These are phyloP conservation scores for Drosophila aldrichi DNA, from an alignment of 2,888 invertebrate species.

Conservation along the genomic window DNA sequence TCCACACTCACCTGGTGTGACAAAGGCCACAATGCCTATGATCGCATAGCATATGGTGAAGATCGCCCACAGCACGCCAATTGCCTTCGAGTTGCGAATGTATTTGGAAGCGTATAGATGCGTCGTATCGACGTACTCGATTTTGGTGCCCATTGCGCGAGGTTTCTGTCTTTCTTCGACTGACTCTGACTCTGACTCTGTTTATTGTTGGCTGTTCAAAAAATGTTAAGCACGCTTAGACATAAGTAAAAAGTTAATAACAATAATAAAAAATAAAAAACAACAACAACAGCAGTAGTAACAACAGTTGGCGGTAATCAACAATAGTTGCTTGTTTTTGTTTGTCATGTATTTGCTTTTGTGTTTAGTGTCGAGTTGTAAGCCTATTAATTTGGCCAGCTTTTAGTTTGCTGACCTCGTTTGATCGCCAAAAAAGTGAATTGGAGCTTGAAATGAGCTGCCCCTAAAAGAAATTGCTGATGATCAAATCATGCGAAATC, in stretches of 20 bases:
- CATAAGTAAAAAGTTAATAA: constrained; percentile 46
- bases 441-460: constrained; percentile 47
- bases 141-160: constrained; percentile 92
- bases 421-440: constrained; percentile 37
- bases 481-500: constrained; percentile 1
- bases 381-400: constrained; percentile 67
- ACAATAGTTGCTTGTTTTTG: constrained; percentile 41
- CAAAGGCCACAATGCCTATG: constrained; percentile 96
- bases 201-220: constrained; percentile 51
- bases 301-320: constrained; percentile 10
- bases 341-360: constrained; percentile 58
- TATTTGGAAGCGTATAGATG: constrained; percentile 96
- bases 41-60: constrained; percentile 99
- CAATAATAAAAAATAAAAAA: constrained; percentile 14
- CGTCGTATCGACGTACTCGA: constrained; percentile 96
- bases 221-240: constrained; percentile 48
- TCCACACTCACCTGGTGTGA: constrained; percentile 89
- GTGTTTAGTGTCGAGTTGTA: constrained; percentile 38
- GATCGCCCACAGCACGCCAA: constrained; percentile 98
- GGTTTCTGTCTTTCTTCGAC: constrained; percentile 6
- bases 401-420: constrained; percentile 75
- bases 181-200: constrained; percentile 25
- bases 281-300: constrained; percentile 13
- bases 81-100: constrained; percentile 96
- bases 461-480: neutral